Conservation (phyloP, 2,888 invertebrate genomes). For the Tupiocoris notatus region DNA sequence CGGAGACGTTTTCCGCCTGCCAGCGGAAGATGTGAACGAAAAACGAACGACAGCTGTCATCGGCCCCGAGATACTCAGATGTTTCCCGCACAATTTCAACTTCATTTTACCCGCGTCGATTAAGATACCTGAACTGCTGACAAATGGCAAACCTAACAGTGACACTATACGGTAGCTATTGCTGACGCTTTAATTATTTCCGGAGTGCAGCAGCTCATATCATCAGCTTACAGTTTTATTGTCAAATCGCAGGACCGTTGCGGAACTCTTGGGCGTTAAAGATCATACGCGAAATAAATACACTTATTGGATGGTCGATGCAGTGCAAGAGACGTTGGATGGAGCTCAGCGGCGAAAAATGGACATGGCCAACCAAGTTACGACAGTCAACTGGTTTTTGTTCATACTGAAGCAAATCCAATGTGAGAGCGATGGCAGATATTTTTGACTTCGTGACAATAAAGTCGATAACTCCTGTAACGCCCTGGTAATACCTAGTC, state of each 20-base stretch:
- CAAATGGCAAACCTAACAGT: neutral
- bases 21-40: too few species aligned
- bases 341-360: slow-evolving; percentile 14
- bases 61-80: slow-evolving; percentile 3
- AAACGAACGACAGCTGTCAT: too few species aligned
- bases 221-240: neutral
- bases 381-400: slow-evolving; percentile 26
- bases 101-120: slow-evolving; percentile 2
- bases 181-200: neutral
- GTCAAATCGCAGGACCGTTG: neutral
- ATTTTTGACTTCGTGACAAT: too few species aligned
- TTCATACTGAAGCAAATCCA: slow-evolving; percentile 29
- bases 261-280: neutral
- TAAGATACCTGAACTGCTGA: neutral
- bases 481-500: too few species aligned
- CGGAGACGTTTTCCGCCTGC: too few species aligned
- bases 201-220: neutral
- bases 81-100: slow-evolving; percentile 8
- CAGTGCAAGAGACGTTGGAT: neutral
- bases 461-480: too few species aligned
- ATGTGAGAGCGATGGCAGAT: neutral
- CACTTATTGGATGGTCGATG: slow-evolving; percentile 28
- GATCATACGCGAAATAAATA: slow-evolving; percentile 14
- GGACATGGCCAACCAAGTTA: slow-evolving; percentile 10
- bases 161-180: slow-evolving; percentile 4